phyloP scores from a whole-genome alignment of 2,113 vertebrate genomes.

The Nothoprocta pentlandii region DNA sequence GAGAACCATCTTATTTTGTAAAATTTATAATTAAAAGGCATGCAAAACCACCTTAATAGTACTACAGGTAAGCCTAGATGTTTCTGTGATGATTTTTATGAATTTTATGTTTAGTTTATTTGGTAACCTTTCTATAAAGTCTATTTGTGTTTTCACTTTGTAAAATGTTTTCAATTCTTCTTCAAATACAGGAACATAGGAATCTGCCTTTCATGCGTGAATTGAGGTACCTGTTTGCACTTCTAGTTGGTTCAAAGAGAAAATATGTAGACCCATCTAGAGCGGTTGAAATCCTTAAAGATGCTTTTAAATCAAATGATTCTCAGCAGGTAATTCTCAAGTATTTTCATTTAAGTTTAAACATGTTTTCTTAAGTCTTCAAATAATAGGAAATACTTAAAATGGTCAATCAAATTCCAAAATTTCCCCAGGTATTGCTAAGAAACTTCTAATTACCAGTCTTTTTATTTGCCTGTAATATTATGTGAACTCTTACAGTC shows the following conservation, averaged over 20 bases:
- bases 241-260: constrained; percentile 96
- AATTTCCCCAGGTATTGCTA: neutral
- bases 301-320: constrained; percentile 97
- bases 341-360: neutral
- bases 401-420: neutral
- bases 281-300: constrained; percentile 98
- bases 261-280: constrained; percentile 98
- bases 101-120: neutral
- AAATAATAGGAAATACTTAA: neutral
- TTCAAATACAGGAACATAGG: constrained; percentile 88
- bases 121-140: neutral
- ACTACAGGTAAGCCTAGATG: neutral
- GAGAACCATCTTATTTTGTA: neutral
- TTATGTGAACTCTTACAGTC: neutral
- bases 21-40: neutral
- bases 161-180: constrained; percentile 15
- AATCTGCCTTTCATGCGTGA: constrained; percentile 99
- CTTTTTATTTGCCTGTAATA: neutral
- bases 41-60: neutral
- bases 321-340: constrained; percentile 90
- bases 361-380: neutral
- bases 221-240: constrained; percentile 92
- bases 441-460: neutral
- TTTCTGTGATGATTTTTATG: neutral
- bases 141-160: neutral